Evolutionary conservation across 2,888 invertebrate genomes (phyloP), one percentile per base, ranked within the genome.

Genomic region (Melieria crassipennis): DNA sequence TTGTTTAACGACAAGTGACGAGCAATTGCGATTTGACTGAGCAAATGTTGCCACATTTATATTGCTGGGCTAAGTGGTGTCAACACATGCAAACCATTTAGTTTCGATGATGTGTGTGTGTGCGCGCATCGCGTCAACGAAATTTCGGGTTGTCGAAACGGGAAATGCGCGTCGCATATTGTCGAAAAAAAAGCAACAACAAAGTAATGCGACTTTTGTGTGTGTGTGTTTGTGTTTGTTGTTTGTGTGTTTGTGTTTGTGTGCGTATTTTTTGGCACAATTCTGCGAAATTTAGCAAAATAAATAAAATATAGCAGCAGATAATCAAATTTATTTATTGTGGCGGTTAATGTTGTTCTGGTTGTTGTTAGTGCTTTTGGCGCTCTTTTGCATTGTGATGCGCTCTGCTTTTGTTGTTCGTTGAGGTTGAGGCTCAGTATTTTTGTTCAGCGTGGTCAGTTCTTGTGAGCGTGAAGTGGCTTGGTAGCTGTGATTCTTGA

Each of bases 141-240:
- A 65, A 52, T 67, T 52, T 43, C 30, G 30, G 48, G 43, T 61
- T 67, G 67, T 16, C 67, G 60, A 67, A 67, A 61, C 67, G 67
- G 67, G 67, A 67, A 67, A 61, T 61, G 67, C 67, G 67, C 67
- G 67, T 61, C 60, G 67, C 52, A 45, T 60, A 67, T 67, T 60
- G 11, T 58, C 52, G 52, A 52, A 48, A 50, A 42, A 61, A 45
- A 2, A 63, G 10, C 57, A 60, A n/a, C 60, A 60, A 60, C 60
- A 60, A 66, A 67, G 52, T 66, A 66, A 58, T 65, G n/a, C 47
- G 30, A n/a, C 11, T 65, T 6, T 65, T 5, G 16, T n/a, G 10
- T 58, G 13, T 42, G 6, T 16, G 43, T 16, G 58, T 16, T 52
- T 16, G 43, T 50, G 7, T 43, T 9, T 50, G 4, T 52, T 16